phyloP scores from a whole-genome alignment of 1,140 invertebrate species.

The Lepidurus packardi region DNA sequence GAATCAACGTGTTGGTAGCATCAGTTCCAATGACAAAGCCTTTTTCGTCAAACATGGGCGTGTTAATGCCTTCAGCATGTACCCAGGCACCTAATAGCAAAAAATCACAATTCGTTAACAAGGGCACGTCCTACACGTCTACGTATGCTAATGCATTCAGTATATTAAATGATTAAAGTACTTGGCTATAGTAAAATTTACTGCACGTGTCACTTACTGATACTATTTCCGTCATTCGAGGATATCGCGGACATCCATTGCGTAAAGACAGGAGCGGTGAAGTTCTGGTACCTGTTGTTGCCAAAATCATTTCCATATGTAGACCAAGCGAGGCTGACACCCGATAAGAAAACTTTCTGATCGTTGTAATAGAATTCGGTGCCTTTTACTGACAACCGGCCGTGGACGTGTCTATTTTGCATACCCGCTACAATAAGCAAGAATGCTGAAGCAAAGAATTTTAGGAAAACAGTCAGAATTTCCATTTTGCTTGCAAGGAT shows the following conservation, averaged over 20 bases:
- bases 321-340: constrained; percentile 46
- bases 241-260: constrained; percentile 42
- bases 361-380: constrained; percentile 37
- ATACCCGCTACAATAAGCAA: not conserved
- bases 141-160: not conserved
- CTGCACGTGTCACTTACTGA: constrained; percentile 41
- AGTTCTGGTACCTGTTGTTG: constrained; percentile 42
- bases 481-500: not conserved
- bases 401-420: not conserved
- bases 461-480: not conserved
- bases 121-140: constrained; percentile 1
- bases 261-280: constrained; percentile 37
- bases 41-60: constrained; percentile 38
- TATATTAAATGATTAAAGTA: not conserved
- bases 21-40: constrained; percentile 37
- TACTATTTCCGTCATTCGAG: constrained; percentile 44
- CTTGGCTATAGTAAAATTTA: not conserved
- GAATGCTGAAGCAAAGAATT: not conserved
- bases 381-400: constrained; percentile 19
- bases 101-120: not conserved
- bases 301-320: constrained; percentile 42
- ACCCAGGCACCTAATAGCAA: constrained; percentile 44
- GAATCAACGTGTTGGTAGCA: constrained; percentile 34
- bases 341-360: constrained; percentile 45
- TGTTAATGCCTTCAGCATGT: constrained; percentile 45